Base-by-base conservation (phyloP, 2,113 vertebrate genomes). In the Desmodus rotundus region DNA sequence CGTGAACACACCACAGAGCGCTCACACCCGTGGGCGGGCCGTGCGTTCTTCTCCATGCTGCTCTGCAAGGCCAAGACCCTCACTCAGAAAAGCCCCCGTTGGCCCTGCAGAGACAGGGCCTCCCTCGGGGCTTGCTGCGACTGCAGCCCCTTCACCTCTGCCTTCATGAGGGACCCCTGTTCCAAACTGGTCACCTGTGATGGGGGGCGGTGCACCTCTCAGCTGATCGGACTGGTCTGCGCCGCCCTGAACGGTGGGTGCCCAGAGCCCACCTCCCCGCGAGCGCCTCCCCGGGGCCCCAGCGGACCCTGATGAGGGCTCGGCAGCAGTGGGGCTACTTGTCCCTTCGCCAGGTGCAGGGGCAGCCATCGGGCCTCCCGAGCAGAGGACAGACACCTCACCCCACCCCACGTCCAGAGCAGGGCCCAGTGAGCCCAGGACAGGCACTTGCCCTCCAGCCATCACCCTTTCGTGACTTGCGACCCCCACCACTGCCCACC, bases 351-450 rank as follows among this genome's bases (percentile, higher is more conserved):
- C 50, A 36, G 2, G 15, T 7, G 22, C 6, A 13, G 15, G 5
- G 26, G 43, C 72, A 17, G 43, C 72, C 43, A 10, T 47, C 2
- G 7, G 65, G 73, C 65, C 17, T 76, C 28, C 5, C 2, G 14
- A 10, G 3, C 10, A 19, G 63, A 12, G 0, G 45, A 80, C 47
- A 19, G 16, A 10, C 0, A 12, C 1, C 26, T 13, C 0, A 4
- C 47, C 36, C 24, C 12, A 24, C 1, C 0, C 61, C 61, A 14
- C 10, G 1, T 8, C 63, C 76, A 19, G 28, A n/a, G 22, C 19
- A 4, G 38, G 8, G 36, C 26, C 28, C 88, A 4, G 9, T 5
- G 11, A 19, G 63, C 61, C 36, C 36, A 41, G 50, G 8, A 33
- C 20, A 28, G 36, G 33, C 1, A 22, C 14, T 26, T 8, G 4